phyloP scores from a whole-genome alignment of 2,797 vertebrate genomes.

The Enteromius paludinosus region DNA sequence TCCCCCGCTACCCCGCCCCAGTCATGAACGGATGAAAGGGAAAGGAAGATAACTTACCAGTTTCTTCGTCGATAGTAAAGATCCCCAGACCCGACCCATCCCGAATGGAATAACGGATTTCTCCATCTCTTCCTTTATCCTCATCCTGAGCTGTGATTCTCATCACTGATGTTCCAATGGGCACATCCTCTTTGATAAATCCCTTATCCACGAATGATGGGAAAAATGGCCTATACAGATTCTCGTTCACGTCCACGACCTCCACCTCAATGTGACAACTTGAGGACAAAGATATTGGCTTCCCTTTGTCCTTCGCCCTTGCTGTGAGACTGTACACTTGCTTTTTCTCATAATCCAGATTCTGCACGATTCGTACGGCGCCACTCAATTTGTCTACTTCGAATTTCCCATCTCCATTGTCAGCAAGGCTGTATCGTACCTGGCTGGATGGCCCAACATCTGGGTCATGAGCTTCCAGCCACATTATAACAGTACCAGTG shows the following conservation, averaged over 20 bases:
- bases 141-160: slow-evolving; percentile 91
- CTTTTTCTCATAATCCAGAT: slow-evolving; percentile 92
- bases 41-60: slow-evolving; percentile 81
- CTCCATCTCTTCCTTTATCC: slow-evolving; percentile 89
- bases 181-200: slow-evolving; percentile 90
- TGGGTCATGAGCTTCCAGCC: slow-evolving; percentile 94
- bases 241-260: slow-evolving; percentile 96
- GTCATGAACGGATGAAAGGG: slow-evolving; percentile 5
- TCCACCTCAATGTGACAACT: slow-evolving; percentile 93
- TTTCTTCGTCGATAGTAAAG: slow-evolving; percentile 94
- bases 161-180: slow-evolving; percentile 89
- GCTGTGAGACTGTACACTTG: slow-evolving; percentile 93
- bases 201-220: slow-evolving; percentile 90
- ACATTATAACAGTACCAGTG: slow-evolving; percentile 89
- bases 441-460: slow-evolving; percentile 91
- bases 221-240: slow-evolving; percentile 88
- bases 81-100: slow-evolving; percentile 95
- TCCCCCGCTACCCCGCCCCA: slow-evolving; percentile 27
- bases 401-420: slow-evolving; percentile 89
- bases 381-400: slow-evolving; percentile 97
- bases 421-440: slow-evolving; percentile 91
- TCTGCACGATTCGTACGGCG: slow-evolving; percentile 88
- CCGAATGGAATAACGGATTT: slow-evolving; percentile 92
- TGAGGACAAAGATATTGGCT: slow-evolving; percentile 89
- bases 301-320: slow-evolving; percentile 95